Evolutionary conservation across 1,140 invertebrate genomes (phyloP).

Genomic region (Drosophila arawakana): DNA sequence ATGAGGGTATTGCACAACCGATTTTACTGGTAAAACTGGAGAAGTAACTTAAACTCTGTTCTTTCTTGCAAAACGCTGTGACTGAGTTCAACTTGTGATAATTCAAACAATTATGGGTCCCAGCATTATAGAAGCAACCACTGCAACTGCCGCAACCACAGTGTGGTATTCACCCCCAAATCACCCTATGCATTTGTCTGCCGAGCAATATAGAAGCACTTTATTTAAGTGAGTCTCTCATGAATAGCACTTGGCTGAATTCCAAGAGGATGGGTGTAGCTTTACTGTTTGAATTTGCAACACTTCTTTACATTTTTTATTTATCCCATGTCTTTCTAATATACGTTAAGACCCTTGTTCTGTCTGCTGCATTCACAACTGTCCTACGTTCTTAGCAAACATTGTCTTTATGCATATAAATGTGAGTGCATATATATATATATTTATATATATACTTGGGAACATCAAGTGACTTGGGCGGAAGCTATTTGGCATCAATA

Average conservation of each 20-base stretch:
- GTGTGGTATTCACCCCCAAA: slow-evolving; percentile 60
- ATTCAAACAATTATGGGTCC: slow-evolving; percentile 73
- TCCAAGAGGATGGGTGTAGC: slow-evolving; percentile 12
- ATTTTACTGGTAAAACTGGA: not conserved
- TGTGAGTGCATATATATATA: not conserved
- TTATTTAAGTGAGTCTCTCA: slow-evolving; percentile 84
- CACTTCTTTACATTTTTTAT: slow-evolving; percentile 71
- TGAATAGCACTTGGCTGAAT: slow-evolving; percentile 76
- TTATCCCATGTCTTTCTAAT: slow-evolving; percentile 69
- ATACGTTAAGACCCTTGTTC: slow-evolving; percentile 37
- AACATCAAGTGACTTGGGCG: not conserved
- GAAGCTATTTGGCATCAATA: not conserved
- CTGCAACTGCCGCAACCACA: slow-evolving; percentile 40
- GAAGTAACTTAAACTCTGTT: slow-evolving; percentile 54
- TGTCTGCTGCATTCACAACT: slow-evolving; percentile 14
- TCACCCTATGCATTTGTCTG: slow-evolving; percentile 58
- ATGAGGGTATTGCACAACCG: no score
- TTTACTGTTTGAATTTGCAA: slow-evolving; percentile 77
- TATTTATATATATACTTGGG: not conserved
- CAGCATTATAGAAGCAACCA: slow-evolving; percentile 12
- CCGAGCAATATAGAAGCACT: slow-evolving; percentile 83
- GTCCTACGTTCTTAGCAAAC: slow-evolving; percentile 8
- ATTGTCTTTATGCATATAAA: not conserved
- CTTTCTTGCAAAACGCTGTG: slow-evolving; percentile 34
- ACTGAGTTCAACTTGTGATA: slow-evolving; percentile 65